Evolutionary conservation across 2,797 vertebrate species (phyloP), one percentile per base, ranked within the genome.

Genomic region (Pampus argenteus): DNA sequence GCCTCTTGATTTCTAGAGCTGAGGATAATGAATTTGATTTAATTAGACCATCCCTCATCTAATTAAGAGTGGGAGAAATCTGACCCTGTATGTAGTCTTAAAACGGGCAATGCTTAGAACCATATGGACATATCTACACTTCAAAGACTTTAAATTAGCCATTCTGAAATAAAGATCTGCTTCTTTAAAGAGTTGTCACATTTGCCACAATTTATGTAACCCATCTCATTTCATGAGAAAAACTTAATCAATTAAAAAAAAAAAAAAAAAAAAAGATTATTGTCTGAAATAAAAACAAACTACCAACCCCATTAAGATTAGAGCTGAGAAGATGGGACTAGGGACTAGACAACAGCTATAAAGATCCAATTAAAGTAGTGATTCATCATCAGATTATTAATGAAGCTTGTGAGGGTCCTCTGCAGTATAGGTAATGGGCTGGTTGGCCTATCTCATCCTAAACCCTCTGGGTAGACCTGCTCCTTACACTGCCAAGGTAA

Each of bases 11-110:
- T 98, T 97, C 95, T 94, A 94, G 96, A 97, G 96, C 96, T 96
- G 94, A 94, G 93, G 95, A 97, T 98, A 99, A 99, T 99, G 96
- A 99, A 98, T 97, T 97, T 97, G 97, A 99, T 98, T 96, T 96
- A 98, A 99, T 99, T 99, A 99, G 95, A 90, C 91, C 91, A 90
- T 92, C 95, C 94, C 93, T 96, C 96, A 98, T 98, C 95, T 95
- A 96, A 98, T 99, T 96, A 97, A 93, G 94, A 95, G 95, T 95
- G 95, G 93, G 95, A 95, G 88, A 93, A 96, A 94, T 94, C 90
- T 96, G 97, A 96, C 96, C 96, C 82, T 23, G 78, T 79, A 89
- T 90, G 88, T 88, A 82, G 86, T 78, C 82, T 78, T 85, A 83
- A 87, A 92, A 90, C 82, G 66, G 76, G 47, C 74, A 67, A 47